Conservation (phyloP, 1,140 invertebrate genomes). For the Papilio polytes region DNA sequence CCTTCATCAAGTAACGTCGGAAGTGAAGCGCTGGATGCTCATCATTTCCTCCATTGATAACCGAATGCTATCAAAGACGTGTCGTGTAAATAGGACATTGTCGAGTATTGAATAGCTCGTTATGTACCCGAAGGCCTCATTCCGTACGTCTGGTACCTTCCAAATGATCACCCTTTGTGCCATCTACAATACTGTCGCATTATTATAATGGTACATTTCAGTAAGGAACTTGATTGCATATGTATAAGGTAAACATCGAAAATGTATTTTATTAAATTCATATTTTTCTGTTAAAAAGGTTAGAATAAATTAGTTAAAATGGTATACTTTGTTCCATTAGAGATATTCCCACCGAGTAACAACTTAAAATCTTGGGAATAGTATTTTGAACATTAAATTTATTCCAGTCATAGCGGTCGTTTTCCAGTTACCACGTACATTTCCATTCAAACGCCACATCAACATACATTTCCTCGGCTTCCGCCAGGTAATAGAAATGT, state of each 20-base stretch:
- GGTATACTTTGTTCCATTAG: neutral
- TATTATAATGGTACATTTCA: slow-evolving; percentile 13
- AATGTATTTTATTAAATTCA: neutral
- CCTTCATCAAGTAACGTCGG: slow-evolving; percentile 13
- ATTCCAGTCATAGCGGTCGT: slow-evolving; percentile 8
- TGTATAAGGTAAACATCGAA: neutral
- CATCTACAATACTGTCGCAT: slow-evolving; percentile 21
- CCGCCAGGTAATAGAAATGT: slow-evolving; percentile 29
- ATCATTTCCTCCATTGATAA: slow-evolving; percentile 34
- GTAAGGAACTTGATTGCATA: neutral
- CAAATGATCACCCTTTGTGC: slow-evolving; percentile 26
- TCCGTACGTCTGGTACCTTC: slow-evolving; percentile 24
- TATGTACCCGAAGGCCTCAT: slow-evolving; percentile 24
- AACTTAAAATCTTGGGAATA: neutral
- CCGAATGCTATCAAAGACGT: slow-evolving; percentile 26
- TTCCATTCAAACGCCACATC: slow-evolving; percentile 34
- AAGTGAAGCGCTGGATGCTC: slow-evolving; percentile 6
- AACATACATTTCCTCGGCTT: slow-evolving; percentile 37
- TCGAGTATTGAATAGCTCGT: slow-evolving; percentile 27
- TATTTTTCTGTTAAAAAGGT: neutral
- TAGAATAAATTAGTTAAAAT: neutral
- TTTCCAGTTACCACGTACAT: slow-evolving; percentile 28
- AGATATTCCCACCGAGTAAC: neutral
- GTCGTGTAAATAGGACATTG: slow-evolving; percentile 33
- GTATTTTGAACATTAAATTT: slow-evolving; percentile 24